Percentiles rank a stretch among this genome's conserved stretches.
Conservation (phyloP, 2,888 invertebrate genomes). For the Cantharis lateralis region DNA sequence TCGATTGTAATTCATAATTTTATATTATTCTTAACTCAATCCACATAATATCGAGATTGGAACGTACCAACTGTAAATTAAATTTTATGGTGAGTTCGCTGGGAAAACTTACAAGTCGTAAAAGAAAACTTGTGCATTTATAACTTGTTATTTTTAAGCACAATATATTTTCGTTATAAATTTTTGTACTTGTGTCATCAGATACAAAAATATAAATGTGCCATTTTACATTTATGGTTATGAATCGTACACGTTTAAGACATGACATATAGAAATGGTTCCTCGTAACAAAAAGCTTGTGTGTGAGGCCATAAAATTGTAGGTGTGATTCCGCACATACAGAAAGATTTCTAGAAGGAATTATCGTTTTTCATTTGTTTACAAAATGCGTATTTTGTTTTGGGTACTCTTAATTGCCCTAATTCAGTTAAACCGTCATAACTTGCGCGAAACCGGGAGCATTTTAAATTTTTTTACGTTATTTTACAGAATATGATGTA, state of each 20-base stretch:
- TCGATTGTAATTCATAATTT: neutral
- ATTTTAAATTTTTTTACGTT: neutral
- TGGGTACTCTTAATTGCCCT: neutral
- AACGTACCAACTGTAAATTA: neutral
- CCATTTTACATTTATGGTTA: conserved; percentile 27
- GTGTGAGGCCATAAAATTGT: neutral
- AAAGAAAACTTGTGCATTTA: neutral
- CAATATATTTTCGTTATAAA: conserved; percentile 21
- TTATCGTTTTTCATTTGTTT: neutral
- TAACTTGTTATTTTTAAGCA: conserved; percentile 4
- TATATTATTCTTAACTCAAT: neutral
- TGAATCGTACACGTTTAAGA: conserved; percentile 20
- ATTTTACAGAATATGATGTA: neutral
- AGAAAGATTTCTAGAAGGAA: neutral
- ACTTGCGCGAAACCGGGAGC: neutral
- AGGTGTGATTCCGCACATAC: neutral
- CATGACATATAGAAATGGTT: conserved; percentile 22
- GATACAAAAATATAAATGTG: conserved; percentile 25
- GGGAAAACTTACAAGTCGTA: neutral
- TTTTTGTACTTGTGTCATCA: conserved; percentile 24
- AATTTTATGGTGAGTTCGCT: neutral
- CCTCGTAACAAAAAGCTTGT: conserved; percentile 5
- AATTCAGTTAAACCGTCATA: neutral
- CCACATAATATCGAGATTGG: neutral
- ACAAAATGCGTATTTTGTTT: neutral